Percentiles rank a stretch among this genome's conserved stretches.
Evolutionary conservation across 2,113 vertebrate genomes (phyloP).

Genomic region (Pedetes capensis): DNA sequence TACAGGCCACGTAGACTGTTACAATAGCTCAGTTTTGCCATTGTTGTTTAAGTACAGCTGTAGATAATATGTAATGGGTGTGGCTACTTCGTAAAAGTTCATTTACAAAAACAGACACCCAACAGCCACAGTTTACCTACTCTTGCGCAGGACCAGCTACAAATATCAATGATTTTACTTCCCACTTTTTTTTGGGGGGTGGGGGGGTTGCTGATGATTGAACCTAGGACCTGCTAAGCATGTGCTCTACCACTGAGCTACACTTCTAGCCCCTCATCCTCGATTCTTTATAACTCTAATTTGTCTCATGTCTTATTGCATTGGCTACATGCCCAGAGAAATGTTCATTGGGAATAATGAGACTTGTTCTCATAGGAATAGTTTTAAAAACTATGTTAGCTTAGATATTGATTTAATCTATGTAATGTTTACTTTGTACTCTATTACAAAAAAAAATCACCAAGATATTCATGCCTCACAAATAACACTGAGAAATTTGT

Average conservation of each 20-base stretch:
- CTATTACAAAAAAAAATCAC: no score
- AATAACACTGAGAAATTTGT: background rate
- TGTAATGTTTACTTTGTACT: no score
- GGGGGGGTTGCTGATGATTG: background rate
- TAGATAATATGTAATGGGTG: background rate
- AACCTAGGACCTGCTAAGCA: no score
- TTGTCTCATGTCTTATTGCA: background rate
- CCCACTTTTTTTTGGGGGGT: background rate
- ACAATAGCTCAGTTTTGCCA: background rate
- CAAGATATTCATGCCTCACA: rapidly evolving
- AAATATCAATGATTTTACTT: background rate
- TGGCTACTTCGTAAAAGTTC: background rate
- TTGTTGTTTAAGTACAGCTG: background rate
- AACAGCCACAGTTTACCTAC: no score
- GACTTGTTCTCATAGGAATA: background rate
- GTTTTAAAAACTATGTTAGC: background rate
- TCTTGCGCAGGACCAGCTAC: background rate
- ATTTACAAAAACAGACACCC: background rate
- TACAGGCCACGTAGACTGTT: background rate
- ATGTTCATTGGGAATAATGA: no score
- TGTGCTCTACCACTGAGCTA: no score
- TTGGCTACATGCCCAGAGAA: background rate
- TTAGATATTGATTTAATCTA: no score
- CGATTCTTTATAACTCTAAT: background rate
- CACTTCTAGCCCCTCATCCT: no score